Evolutionary conservation across 2,888 invertebrate genomes (phyloP).

Genomic region (Escarpia spicata): DNA sequence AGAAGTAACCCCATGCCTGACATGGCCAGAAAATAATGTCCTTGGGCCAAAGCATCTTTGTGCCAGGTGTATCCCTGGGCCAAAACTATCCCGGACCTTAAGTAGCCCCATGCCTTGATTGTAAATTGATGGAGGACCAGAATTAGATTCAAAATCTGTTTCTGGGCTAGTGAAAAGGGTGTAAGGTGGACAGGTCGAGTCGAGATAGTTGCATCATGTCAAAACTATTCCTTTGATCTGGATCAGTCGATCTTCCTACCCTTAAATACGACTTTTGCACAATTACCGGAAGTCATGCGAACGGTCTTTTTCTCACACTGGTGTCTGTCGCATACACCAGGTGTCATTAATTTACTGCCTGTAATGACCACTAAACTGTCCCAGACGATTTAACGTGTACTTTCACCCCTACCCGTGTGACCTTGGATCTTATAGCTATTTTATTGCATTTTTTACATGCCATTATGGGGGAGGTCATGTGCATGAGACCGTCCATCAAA

Average conservation of each 20-base stretch:
- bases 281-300: neutral
- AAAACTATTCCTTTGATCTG: neutral
- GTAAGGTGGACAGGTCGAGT: neutral
- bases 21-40: too few relatives aligned
- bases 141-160: neutral
- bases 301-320: neutral
- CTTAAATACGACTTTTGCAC: neutral
- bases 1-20: too few relatives aligned
- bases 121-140: neutral
- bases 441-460: constrained; percentile 3
- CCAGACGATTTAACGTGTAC: neutral
- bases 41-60: too few relatives aligned
- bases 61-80: too few relatives aligned
- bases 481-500: neutral
- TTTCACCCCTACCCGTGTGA: neutral
- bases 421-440: neutral
- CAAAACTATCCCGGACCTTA: too few relatives aligned
- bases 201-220: neutral
- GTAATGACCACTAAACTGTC: neutral
- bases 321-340: neutral
- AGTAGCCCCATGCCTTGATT: neutral
- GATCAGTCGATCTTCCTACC: neutral
- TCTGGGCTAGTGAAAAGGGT: neutral
- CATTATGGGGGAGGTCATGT: neutral
- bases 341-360: neutral